Base-by-base conservation (phyloP, 2,888 invertebrate species). In the Protula sp. region DNA sequence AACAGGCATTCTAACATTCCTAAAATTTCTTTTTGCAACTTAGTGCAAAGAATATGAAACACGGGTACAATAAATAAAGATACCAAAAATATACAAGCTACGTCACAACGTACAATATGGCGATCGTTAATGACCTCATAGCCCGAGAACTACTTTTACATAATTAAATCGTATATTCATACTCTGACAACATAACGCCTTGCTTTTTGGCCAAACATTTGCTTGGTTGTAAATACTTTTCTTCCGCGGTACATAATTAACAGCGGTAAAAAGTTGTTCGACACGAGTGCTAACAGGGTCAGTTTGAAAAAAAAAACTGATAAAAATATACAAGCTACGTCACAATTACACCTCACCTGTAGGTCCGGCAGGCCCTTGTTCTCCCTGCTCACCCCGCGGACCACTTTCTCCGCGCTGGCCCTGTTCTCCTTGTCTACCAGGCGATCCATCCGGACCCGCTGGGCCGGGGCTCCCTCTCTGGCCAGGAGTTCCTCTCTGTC, bases 401-500 rank as follows among this genome's bases (percentile, higher is more conserved):
- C 64, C 64, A 29, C 28, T 31, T 47, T 55, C 45, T 38, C 45
- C 45, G n/a, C 45, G 9, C 45, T 38, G 9, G 9, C 45, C 45
- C 45, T 38, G 9, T 38, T n/a, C n/a, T n/a, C 45, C 45, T 14
- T 38, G 9, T 14, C 9, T 38, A n/a, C 45, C 45, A 14, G 45
- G 45, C n/a, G 45, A 14, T 9, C 45, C 45, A 38, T 9, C 9
- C 45, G 9, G 47, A 45, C 64, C 64, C 26, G 56, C 27, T n/a
- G 60, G 38, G 50, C 63, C 63, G 19, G 53, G 38, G 5, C 47
- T 54, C 5, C 62, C 62, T 1, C 30, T 27, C 24, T 9, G 31
- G 1, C 60, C 61, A 30, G 30, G 51, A 29, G 55, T 60, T 55
- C 67, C 67, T 48, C 58, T 55, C 28, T 59, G 9, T 2, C 64